Evolutionary conservation across 2,888 invertebrate genomes (phyloP), one percentile per base, ranked within the genome.

Genomic region (Perizoma flavofasciatum): DNA sequence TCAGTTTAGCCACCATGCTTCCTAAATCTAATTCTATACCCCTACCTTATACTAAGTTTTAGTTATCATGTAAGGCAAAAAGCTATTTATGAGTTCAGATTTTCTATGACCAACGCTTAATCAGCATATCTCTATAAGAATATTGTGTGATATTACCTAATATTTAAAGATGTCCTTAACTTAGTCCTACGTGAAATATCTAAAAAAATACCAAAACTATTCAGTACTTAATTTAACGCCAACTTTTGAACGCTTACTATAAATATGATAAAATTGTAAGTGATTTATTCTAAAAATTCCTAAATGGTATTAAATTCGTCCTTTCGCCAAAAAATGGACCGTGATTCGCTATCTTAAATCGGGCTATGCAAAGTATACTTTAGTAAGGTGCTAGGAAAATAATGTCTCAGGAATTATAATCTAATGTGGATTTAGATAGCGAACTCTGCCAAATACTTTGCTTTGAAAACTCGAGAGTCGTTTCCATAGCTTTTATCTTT

Each of bases 121-220:
- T 84, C 86, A 85, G 90, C 91, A 91, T 91, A 91, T 91, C 89
- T 88, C 82, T 86, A 66, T 87, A 91, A 91, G 91, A 85, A 86
- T 79, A 88, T 80, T 85, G 90, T 92, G 91, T 91, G 91, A 91
- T 92, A 90, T 88, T 88, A 84, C 87, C 87, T 90, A 88, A 88
- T 89, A 86, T 85, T 81, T 78, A 78, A 73, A 81, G 77, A 80
- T 84, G 85, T 88, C 86, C 86, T 87, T 65, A 58, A 62, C 60
- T 83, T 86, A 86, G 85, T 82, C 81, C 85, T 87, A 79, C 72
- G 77, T 73, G 77, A 77, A 81, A 77, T 69, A 69, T 72, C 73
- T 79, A 78, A 75, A 76, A 73, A 75, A 74, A 81, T 85, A 88
- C 88, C 88, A 88, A 88, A 88, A 75, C 82, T 83, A 82, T 85